Percentiles rank a stretch among this genome's conserved stretches.
Evolutionary conservation across 2,888 invertebrate genomes (phyloP).

Genomic region (Uloborus plumipes): DNA sequence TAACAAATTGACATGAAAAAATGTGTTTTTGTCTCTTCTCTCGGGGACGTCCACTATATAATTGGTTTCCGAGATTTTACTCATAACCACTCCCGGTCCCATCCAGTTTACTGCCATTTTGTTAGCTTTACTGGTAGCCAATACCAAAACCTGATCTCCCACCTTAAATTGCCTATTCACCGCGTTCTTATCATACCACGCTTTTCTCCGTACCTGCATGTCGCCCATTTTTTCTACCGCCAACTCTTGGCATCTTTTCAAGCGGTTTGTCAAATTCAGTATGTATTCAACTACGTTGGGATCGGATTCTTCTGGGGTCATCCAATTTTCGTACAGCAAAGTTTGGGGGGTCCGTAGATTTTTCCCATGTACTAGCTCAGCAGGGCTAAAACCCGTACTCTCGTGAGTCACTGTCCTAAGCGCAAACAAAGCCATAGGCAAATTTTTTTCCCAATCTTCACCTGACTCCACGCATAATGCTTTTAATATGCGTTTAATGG

Average conservation of each 20-base stretch:
- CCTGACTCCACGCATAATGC: background rate
- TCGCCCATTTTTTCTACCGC: no score
- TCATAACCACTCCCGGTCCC: background rate
- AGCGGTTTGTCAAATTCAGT: no score
- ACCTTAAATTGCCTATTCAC: background rate
- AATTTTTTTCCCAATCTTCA: background rate
- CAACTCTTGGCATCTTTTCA: no score
- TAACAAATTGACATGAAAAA: no score
- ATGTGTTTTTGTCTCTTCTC: no score
- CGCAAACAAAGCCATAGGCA: background rate
- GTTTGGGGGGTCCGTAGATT: conserved; percentile 12
- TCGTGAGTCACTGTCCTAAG: conserved; percentile 4
- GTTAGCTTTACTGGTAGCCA: background rate
- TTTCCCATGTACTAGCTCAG: conserved; percentile 18
- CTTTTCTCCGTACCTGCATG: no score
- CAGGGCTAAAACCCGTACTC: conserved; percentile 20
- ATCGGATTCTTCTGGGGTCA: no score
- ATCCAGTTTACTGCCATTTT: background rate
- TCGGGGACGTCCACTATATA: no score
- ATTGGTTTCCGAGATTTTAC: no score
- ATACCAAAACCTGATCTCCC: conserved; percentile 5
- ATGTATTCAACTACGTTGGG: no score
- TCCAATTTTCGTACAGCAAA: no score
- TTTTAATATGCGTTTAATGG: background rate
- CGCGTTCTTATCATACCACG: background rate